Conservation (phyloP, 2,888 invertebrate species). For the Anagyrus pseudococci region DNA sequence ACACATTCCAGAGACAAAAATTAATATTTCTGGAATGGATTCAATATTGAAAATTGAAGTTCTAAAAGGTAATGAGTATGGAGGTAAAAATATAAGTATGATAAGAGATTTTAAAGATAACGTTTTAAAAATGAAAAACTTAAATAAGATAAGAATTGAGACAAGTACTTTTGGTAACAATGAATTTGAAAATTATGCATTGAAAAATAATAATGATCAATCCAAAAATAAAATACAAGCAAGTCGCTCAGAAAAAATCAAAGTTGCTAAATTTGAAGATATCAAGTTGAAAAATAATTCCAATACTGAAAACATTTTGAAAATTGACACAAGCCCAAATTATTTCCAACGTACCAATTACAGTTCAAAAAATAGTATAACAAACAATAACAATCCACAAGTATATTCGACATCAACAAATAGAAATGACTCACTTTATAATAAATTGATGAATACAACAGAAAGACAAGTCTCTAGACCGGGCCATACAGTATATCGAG, state of each 20-base stretch:
- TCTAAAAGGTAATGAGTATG: conserved; percentile 25
- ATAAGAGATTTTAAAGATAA: conserved; percentile 3
- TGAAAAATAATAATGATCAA: background rate
- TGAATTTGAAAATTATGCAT: background rate
- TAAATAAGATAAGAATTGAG: background rate
- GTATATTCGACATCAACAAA: background rate
- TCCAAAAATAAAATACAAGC: too few relatives aligned
- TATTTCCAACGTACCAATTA: conserved; percentile 29
- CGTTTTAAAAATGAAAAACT: background rate
- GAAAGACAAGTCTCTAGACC: conserved; percentile 28
- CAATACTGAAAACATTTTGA: background rate
- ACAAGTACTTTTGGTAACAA: background rate
- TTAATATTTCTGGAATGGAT: conserved; percentile 36
- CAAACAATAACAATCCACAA: conserved; percentile 8
- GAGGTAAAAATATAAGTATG: background rate
- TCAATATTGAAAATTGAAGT: conserved; percentile 40
- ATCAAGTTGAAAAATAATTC: background rate
- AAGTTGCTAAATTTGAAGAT: background rate
- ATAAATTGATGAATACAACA: conserved; percentile 13
- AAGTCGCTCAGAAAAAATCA: too few relatives aligned
- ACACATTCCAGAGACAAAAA: conserved; percentile 41
- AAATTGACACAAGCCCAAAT: conserved; percentile 14
- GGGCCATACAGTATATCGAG: conserved; percentile 32
- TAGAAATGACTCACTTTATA: background rate
- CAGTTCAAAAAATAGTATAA: conserved; percentile 19